Conservation (phyloP, 2,113 vertebrate genomes). For the Rhineura floridana region DNA sequence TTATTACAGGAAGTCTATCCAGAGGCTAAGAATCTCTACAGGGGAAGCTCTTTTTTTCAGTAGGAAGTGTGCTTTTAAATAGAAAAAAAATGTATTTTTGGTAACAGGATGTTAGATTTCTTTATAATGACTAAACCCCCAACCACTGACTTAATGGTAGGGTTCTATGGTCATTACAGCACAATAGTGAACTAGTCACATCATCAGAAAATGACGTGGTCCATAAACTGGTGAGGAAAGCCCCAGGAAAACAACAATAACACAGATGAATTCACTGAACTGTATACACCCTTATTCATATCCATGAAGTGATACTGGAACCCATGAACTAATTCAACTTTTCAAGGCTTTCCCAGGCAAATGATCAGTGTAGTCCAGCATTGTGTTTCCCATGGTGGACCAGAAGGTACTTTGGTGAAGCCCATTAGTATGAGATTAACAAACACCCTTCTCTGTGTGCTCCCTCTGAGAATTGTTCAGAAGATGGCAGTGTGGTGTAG, state of each 20-base stretch:
- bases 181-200: background rate
- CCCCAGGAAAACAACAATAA: background rate
- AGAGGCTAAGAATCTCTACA: background rate
- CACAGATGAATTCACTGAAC: background rate
- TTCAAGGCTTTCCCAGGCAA: no score
- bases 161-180: background rate
- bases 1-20: background rate
- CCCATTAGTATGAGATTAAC: background rate
- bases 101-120: slow-evolving; percentile 18
- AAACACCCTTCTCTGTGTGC: no score
- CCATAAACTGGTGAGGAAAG: background rate
- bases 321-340: background rate
- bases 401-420: background rate
- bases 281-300: background rate
- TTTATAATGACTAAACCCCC: background rate
- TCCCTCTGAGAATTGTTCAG: no score
- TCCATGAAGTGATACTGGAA: no score
- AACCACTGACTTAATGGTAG: background rate
- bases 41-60: background rate
- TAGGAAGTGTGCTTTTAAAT: background rate
- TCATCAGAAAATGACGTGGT: background rate
- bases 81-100: background rate
- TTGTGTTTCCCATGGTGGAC: background rate
- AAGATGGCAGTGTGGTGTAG: no score
- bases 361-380: background rate